Evolutionary conservation across 2,888 invertebrate genomes (phyloP).

Genomic region (Campoletis raptor): DNA sequence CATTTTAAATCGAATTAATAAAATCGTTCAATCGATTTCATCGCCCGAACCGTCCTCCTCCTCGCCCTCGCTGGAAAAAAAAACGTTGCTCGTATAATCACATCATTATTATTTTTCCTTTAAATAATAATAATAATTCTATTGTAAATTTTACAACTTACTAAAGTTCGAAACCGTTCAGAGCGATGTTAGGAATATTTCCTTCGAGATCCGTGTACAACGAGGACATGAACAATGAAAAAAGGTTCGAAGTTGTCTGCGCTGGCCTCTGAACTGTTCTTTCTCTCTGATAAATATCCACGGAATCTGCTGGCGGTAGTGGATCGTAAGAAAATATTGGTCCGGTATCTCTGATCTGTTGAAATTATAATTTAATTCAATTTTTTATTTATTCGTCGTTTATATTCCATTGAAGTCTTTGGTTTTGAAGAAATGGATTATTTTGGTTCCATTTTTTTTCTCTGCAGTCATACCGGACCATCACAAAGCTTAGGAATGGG

Average conservation of each 20-base stretch:
- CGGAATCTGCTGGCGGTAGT: slow-evolving; percentile 91
- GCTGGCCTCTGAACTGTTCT: slow-evolving; percentile 77
- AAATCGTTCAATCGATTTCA: slow-evolving; percentile 65
- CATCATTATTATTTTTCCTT: neutral
- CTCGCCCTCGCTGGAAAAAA: slow-evolving; percentile 63
- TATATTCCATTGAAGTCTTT: neutral
- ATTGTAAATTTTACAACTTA: slow-evolving; percentile 65
- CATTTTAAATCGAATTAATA: neutral
- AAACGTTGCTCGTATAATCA: neutral
- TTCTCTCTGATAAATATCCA: slow-evolving; percentile 89
- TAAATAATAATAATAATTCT: neutral
- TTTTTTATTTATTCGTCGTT: neutral
- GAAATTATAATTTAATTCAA: slow-evolving; percentile 70
- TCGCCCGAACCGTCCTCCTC: slow-evolving; percentile 61
- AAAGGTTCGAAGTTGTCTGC: slow-evolving; percentile 78
- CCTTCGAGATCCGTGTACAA: slow-evolving; percentile 89
- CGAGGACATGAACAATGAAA: slow-evolving; percentile 87
- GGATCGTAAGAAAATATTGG: slow-evolving; percentile 92
- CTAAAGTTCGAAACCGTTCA: slow-evolving; percentile 73
- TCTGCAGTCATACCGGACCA: too few relatives aligned
- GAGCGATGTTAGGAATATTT: slow-evolving; percentile 66
- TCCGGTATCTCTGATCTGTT: slow-evolving; percentile 85
- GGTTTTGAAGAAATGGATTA: too few relatives aligned
- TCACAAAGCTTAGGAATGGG: too few relatives aligned
- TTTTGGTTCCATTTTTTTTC: neutral